Base-by-base conservation (phyloP, 1,140 invertebrate genomes). In the Popillia japonica region DNA sequence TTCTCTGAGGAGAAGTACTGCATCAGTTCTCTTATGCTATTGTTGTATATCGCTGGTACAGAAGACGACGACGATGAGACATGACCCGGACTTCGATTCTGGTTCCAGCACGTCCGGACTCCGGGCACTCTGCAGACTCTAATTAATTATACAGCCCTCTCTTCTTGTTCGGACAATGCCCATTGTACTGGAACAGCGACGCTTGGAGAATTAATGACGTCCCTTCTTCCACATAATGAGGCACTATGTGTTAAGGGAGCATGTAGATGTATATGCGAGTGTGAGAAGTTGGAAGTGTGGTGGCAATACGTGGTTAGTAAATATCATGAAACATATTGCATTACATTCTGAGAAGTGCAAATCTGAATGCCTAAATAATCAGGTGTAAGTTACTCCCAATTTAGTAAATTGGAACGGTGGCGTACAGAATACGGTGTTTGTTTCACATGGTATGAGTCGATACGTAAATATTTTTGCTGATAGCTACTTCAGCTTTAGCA, bases 91-190 rank as follows among this genome's bases (percentile, higher is more conserved):
- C 72, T 74, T 74, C 72, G 72, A 74, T 22, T 74, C 72, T 34
- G 75, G 72, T 61, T 76, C 40, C 72, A 77, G 75, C 77, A 76
- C 77, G 79, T 78, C 77, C 79, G 75, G 61, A 73, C 22, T 55
- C 17, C 61, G 17, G 40, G 40, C 44, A 11, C 74, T 40, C 20
- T 55, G 64, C 59, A 27, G 27, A 76, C 23, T 79, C 78, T 76
- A 76, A 80, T 80, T 80, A 81, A 81, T 79, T 81, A 81, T 81
- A 75, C 80, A 77, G 42, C 80, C 77, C 80, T 81, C 80, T 59
- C 78, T 75, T 55, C 61, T 68, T 20, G 61, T 80, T 79, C 77
- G 80, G 80, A 81, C 80, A 81, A 81, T 81, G 79, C 77, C 80
- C 77, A 81, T 81, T 81, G 80, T 81, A 77, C 68, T 59, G 75